A percentile compares a stretch with the other conserved stretches of the same genome.
These are phyloP conservation scores for Chrysomallon squamiferum DNA, from an alignment of 1,140 invertebrate species.

Conservation along the genomic window DNA sequence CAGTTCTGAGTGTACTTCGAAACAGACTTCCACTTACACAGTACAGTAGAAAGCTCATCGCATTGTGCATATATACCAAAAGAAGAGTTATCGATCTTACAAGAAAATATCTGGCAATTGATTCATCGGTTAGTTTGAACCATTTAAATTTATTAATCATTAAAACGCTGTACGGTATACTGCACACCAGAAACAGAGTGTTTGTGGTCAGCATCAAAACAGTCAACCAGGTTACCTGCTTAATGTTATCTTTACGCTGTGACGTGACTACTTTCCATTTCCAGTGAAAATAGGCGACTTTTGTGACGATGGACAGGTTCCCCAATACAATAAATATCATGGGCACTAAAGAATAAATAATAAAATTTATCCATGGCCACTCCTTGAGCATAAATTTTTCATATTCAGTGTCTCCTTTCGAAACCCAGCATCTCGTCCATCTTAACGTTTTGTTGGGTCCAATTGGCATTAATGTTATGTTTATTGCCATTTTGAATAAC, in stretches of 20 bases:
- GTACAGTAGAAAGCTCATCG: slow-evolving; percentile 50
- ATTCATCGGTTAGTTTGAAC: slow-evolving; percentile 21
- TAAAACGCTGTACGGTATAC: slow-evolving; percentile 29
- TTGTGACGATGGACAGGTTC: background rate
- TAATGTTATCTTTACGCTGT: background rate
- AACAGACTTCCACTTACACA: slow-evolving; percentile 41
- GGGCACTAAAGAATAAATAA: background rate
- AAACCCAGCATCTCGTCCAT: too few species aligned
- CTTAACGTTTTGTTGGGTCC: too few species aligned
- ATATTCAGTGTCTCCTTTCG: slow-evolving; percentile 3
- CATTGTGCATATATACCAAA: slow-evolving; percentile 43
- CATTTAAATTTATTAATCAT: slow-evolving; percentile 24
- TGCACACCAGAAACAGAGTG: slow-evolving; percentile 28
- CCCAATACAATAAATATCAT: background rate
- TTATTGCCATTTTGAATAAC: too few species aligned
- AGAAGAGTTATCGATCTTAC: too few species aligned
- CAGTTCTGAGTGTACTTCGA: slow-evolving; percentile 19
- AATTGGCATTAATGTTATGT: too few species aligned
- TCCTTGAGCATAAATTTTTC: background rate
- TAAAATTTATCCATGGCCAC: background rate
- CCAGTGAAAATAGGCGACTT: too few species aligned
- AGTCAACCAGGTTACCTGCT: slow-evolving; percentile 29
- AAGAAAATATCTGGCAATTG: too few species aligned
- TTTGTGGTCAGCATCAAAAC: slow-evolving; percentile 25
- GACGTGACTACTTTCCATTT: background rate